A percentile compares a stretch with the other conserved stretches of the same genome.
These are phyloP conservation scores for Parnassius smintheus DNA, from an alignment of 2,888 invertebrate genomes.

Conservation along the genomic window DNA sequence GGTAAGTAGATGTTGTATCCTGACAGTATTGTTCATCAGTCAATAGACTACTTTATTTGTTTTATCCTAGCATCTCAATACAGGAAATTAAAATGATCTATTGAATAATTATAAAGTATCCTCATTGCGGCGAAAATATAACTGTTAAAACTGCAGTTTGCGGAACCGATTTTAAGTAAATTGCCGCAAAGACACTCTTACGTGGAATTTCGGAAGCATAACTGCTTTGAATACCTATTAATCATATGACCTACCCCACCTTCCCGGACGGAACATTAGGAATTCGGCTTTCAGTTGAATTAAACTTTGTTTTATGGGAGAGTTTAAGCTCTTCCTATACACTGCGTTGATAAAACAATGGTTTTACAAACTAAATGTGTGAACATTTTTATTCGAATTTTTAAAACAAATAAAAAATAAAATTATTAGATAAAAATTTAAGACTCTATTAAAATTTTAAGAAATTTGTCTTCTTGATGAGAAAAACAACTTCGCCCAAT, in stretches of 20 bases:
- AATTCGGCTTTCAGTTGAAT: conserved; percentile 27
- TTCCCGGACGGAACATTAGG: conserved; percentile 14
- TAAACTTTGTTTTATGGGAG: conserved; percentile 23
- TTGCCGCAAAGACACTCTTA: conserved; percentile 3
- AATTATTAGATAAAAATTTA: too few species aligned
- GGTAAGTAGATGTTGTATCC: too few species aligned
- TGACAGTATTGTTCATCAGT: too few species aligned
- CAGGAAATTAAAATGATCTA: too few species aligned
- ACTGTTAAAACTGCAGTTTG: conserved; percentile 5
- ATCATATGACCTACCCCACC: conserved; percentile 20
- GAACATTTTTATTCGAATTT: background rate
- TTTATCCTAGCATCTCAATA: too few species aligned
- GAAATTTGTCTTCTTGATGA: too few species aligned
- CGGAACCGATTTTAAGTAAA: background rate
- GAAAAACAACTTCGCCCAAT: too few species aligned
- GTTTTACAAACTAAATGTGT: conserved; percentile 1
- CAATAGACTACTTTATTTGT: too few species aligned
- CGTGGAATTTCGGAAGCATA: conserved; percentile 5
- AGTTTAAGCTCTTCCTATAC: conserved; percentile 5
- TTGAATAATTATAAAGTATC: background rate
- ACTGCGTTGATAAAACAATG: background rate
- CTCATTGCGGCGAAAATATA: background rate
- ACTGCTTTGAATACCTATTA: conserved; percentile 16
- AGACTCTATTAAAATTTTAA: too few species aligned
- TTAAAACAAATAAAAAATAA: too few species aligned